Evolutionary conservation across 2,888 invertebrate genomes (phyloP).

Genomic region (Synergus japonicus): DNA sequence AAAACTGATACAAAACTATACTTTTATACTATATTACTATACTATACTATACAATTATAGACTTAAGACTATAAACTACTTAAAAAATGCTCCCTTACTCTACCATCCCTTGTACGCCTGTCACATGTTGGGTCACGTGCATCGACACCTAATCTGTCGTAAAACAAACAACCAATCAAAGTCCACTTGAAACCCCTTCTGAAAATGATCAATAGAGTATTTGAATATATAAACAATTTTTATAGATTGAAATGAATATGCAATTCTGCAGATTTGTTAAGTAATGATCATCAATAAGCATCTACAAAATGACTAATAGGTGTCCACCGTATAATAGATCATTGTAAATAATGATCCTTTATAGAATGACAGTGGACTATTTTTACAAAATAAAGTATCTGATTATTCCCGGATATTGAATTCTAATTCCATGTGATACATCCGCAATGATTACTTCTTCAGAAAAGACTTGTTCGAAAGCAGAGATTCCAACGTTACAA

Average conservation of each 20-base stretch:
- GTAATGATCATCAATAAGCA: no score
- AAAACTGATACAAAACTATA: background rate
- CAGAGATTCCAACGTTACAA: background rate
- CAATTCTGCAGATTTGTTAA: background rate
- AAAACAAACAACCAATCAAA: conserved; percentile 70
- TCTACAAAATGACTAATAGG: no score
- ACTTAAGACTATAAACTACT: background rate
- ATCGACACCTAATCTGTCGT: conserved; percentile 67
- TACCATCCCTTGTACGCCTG: conserved; percentile 59
- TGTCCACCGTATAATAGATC: no score
- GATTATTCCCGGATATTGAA: background rate
- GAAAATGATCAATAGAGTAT: background rate
- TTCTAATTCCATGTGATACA: background rate
- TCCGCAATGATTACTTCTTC: background rate
- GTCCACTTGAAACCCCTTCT: conserved; percentile 53
- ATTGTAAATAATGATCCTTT: no score
- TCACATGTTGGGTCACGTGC: conserved; percentile 75
- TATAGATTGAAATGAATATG: background rate
- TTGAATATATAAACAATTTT: conserved; percentile 35
- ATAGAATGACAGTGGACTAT: no score
- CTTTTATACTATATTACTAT: no score
- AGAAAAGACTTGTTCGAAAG: background rate
- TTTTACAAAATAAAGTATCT: no score
- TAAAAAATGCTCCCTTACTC: background rate
- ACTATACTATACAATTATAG: no score